phyloP scores from a whole-genome alignment of 2,888 invertebrate genomes.

The Taphrorychus bicolor region DNA sequence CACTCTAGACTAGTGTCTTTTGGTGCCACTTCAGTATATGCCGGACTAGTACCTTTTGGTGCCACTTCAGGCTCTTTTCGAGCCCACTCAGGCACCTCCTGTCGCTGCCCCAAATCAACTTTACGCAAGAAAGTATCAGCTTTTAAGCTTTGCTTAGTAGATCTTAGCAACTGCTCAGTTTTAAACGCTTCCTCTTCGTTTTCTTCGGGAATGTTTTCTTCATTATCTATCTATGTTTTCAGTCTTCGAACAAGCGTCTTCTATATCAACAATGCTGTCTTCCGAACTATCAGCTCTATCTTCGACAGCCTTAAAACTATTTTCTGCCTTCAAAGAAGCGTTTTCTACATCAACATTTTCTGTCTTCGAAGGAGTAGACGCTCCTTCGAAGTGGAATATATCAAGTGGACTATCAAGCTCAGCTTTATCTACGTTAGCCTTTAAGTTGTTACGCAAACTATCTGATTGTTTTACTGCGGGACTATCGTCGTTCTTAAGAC shows the following conservation, averaged over 20 bases:
- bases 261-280: constrained; percentile 30
- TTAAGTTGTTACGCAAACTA: constrained; percentile 27
- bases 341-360: no score
- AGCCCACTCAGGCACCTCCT: no score
- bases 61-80: no score
- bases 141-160: constrained; percentile 20
- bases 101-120: constrained; percentile 17
- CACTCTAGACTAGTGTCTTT: not conserved
- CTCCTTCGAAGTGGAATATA: no score
- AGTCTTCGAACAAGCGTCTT: constrained; percentile 7
- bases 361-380: no score
- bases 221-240: no score
- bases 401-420: no score
- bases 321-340: no score
- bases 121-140: constrained; percentile 31
- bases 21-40: not conserved
- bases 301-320: no score
- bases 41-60: not conserved
- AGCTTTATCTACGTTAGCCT: constrained; percentile 23
- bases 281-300: constrained; percentile 8
- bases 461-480: constrained; percentile 8
- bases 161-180: constrained; percentile 8
- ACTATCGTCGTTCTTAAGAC: not conserved
- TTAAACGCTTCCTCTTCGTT: not conserved
- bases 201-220: constrained; percentile 12